phyloP scores from a whole-genome alignment of 2,113 vertebrate genomes.

The Amphilophus citrinellus region DNA sequence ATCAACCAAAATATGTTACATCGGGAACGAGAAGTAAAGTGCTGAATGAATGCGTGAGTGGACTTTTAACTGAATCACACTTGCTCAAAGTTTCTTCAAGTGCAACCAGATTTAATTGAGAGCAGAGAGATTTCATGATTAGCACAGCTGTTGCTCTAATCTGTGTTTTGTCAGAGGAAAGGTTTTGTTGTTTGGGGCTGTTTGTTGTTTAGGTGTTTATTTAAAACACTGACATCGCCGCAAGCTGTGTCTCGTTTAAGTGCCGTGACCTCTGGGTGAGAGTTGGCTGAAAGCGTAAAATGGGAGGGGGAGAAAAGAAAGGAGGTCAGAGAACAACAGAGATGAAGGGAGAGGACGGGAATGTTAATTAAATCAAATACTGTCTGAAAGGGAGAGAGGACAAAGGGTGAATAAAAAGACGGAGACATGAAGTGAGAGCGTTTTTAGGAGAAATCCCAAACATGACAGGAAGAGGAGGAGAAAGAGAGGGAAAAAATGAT shows the following conservation, averaged over 20 bases:
- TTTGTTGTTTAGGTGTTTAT: constrained; percentile 21
- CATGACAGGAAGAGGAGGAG: background rate
- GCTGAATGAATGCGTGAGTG: background rate
- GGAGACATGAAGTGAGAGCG: background rate
- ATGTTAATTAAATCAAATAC: constrained; percentile 21
- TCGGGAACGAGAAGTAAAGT: background rate
- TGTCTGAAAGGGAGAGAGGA: background rate
- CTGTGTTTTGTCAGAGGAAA: background rate
- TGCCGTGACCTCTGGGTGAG: background rate
- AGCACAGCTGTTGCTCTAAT: background rate
- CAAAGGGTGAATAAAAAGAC: background rate
- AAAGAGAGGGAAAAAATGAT: background rate
- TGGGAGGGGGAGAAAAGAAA: background rate
- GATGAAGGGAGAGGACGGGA: background rate
- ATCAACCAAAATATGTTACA: constrained; percentile 1
- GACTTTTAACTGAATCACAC: background rate
- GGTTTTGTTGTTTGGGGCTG: background rate
- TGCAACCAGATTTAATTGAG: constrained; percentile 1
- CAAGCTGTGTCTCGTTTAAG: background rate
- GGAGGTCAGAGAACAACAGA: background rate
- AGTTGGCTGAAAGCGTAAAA: background rate
- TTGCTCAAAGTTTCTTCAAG: background rate
- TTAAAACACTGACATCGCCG: background rate
- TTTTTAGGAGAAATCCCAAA: background rate
- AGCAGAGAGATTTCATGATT: constrained; percentile 5